Percentiles rank a stretch among this genome's conserved stretches.
phyloP scores from a whole-genome alignment of 2,888 invertebrate species.

The Darwinula stevensoni region DNA sequence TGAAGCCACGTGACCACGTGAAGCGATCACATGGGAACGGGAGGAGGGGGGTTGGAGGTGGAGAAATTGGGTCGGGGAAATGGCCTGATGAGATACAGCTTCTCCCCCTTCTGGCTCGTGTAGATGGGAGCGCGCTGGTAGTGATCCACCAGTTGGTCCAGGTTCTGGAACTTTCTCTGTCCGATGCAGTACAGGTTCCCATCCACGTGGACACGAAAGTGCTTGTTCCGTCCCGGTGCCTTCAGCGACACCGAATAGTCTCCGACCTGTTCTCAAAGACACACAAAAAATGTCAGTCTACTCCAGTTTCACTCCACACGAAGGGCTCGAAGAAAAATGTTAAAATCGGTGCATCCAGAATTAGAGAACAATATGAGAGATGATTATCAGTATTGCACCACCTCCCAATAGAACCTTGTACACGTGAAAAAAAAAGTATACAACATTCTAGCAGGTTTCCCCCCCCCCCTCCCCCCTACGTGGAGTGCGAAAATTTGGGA shows the following conservation, averaged over 20 bases:
- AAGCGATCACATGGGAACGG: too few relatives aligned
- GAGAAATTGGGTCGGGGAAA: conserved; percentile 35
- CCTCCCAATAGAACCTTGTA: too few relatives aligned
- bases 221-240: conserved; percentile 91
- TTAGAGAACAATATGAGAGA: neutral
- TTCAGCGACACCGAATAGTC: conserved; percentile 94
- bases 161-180: conserved; percentile 77
- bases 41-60: too few relatives aligned
- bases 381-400: too few relatives aligned
- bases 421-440: too few relatives aligned
- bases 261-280: conserved; percentile 40
- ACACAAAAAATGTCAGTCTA: conserved; percentile 3
- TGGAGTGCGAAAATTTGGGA: too few relatives aligned
- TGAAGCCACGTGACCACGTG: too few relatives aligned
- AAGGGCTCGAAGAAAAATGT: conserved; percentile 6
- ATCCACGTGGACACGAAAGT: conserved; percentile 91
- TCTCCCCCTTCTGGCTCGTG: conserved; percentile 90
- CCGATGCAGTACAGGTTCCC: conserved; percentile 84
- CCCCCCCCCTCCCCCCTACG: too few relatives aligned
- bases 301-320: conserved; percentile 4
- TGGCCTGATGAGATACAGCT: conserved; percentile 79
- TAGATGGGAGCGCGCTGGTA: conserved; percentile 97
- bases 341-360: conserved; percentile 1
- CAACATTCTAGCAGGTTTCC: too few relatives aligned
- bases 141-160: conserved; percentile 89